Evolutionary conservation across 2,113 vertebrate genomes (phyloP).

Genomic region (Ovibos moschatus): DNA sequence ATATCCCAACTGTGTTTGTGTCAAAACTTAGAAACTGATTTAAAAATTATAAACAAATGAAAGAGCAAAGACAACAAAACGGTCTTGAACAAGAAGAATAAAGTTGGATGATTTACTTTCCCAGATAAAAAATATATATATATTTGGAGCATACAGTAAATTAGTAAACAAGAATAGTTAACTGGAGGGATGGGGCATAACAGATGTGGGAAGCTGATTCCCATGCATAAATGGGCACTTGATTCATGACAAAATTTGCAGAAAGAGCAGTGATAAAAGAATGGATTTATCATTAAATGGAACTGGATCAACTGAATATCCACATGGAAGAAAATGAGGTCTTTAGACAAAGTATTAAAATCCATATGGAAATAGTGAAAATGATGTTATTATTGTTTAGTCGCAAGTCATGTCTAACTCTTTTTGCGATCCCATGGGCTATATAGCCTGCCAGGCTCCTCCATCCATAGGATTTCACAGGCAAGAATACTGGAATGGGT

Average conservation of each 20-base stretch:
- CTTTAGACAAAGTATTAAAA: conserved; percentile 4
- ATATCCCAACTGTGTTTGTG: neutral
- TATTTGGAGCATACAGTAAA: neutral
- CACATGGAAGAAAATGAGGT: neutral
- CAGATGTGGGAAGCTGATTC: neutral
- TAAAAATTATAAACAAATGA: conserved; percentile 17
- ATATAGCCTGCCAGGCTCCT: neutral
- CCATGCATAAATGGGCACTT: neutral
- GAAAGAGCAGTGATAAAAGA: neutral
- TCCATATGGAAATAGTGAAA: neutral
- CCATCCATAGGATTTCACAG: neutral
- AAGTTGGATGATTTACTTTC: neutral
- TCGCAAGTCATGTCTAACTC: neutral
- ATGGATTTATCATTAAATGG: neutral
- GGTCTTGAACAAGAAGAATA: conserved; percentile 7
- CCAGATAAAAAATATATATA: neutral
- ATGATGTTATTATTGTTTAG: neutral
- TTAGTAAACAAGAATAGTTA: neutral
- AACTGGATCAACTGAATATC: neutral
- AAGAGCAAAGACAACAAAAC: neutral
- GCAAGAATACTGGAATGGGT: neutral
- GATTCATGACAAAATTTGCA: neutral
- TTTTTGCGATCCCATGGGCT: neutral
- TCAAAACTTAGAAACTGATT: conserved; percentile 32
- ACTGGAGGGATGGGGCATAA: neutral